Evolutionary conservation across 2,888 invertebrate species (phyloP).

Genomic region (Pterostichus madidus): DNA sequence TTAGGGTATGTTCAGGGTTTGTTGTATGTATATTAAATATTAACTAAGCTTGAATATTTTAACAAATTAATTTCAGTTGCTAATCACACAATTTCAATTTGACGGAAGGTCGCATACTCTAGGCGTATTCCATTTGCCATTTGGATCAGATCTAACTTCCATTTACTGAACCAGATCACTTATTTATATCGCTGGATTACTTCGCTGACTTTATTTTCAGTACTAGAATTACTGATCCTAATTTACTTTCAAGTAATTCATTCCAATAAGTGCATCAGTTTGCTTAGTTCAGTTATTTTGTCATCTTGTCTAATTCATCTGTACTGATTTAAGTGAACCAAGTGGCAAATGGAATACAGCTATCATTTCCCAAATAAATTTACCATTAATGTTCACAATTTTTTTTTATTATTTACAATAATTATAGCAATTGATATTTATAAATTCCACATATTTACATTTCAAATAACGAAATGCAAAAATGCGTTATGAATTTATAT

Average conservation of each 20-base stretch:
- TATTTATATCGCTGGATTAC: too few relatives aligned
- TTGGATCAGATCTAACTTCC: too few relatives aligned
- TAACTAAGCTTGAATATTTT: slow-evolving; percentile 3
- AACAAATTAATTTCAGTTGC: slow-evolving; percentile 19
- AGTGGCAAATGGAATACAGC: too few relatives aligned
- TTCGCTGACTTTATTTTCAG: too few relatives aligned
- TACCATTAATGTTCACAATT: neutral
- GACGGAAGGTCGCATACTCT: neutral
- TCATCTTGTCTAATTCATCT: too few relatives aligned
- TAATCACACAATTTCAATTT: slow-evolving; percentile 11
- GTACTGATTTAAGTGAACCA: too few relatives aligned
- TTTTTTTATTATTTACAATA: neutral
- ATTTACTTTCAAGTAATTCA: too few relatives aligned
- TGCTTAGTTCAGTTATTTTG: too few relatives aligned
- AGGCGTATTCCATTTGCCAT: too few relatives aligned
- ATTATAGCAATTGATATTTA: neutral
- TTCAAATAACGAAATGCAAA: neutral
- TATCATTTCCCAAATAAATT: slow-evolving; percentile 12
- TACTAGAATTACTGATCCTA: too few relatives aligned
- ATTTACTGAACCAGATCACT: too few relatives aligned
- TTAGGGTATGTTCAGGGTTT: neutral
- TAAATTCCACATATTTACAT: neutral
- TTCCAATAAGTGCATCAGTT: too few relatives aligned
- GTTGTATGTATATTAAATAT: neutral
- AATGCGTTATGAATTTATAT: neutral